Evolutionary conservation across 1,140 invertebrate genomes (phyloP).

Genomic region (Coenobita brevimanus): DNA sequence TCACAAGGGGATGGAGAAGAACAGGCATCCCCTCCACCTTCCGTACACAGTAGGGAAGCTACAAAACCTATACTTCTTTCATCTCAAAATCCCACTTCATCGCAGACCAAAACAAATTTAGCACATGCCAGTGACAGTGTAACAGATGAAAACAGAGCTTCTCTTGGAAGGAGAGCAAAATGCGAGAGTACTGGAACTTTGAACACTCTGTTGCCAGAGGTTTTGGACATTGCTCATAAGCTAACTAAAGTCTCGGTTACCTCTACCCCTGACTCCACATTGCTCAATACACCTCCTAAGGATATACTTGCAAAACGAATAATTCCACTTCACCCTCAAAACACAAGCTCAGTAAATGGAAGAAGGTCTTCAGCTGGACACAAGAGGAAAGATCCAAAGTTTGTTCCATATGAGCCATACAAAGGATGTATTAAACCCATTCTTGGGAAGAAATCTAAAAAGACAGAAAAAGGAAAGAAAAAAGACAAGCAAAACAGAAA

Average conservation of each 20-base stretch:
- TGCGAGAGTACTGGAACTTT: neutral
- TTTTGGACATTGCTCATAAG: conserved; percentile 47
- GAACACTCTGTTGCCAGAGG: conserved; percentile 10
- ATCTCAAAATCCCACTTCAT: conserved; percentile 2
- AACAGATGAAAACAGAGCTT: neutral
- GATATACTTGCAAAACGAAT: conserved; percentile 29
- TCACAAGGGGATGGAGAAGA: conserved; percentile 58
- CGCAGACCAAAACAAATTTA: too few relatives aligned
- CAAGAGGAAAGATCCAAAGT: conserved; percentile 72
- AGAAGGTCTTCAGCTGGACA: neutral
- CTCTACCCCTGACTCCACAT: conserved; percentile 42
- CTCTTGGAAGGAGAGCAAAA: neutral
- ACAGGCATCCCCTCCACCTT: neutral
- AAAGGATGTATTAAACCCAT: conserved; percentile 88
- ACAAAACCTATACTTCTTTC: neutral
- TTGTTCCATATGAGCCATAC: conserved; percentile 91
- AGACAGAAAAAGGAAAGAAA: conserved; percentile 70
- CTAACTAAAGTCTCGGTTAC: conserved; percentile 56
- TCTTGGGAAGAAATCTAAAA: conserved; percentile 75
- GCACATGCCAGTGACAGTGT: neutral
- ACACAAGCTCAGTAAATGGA: neutral
- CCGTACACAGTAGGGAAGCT: neutral
- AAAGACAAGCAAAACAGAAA: conserved; percentile 70
- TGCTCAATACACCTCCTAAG: conserved; percentile 52
- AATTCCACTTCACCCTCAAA: conserved; percentile 5